Conservation (phyloP, 1,140 invertebrate genomes). For the Parapsyche elsis region DNA sequence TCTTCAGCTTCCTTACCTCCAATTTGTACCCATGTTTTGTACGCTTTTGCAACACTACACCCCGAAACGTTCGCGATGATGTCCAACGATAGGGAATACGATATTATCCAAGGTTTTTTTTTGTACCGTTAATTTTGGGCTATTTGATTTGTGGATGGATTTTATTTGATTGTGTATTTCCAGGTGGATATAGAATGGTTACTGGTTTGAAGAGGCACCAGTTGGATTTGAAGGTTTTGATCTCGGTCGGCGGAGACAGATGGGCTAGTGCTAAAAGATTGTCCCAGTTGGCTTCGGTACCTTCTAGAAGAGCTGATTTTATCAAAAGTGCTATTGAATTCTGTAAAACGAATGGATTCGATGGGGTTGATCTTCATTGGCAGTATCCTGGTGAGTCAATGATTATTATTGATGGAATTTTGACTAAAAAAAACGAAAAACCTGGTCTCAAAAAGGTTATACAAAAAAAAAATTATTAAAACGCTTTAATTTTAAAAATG, state of each 20-base stretch:
- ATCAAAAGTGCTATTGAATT: conserved; percentile 71
- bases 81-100: conserved; percentile 70
- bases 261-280: conserved; percentile 66
- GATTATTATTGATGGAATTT: conserved; percentile 22
- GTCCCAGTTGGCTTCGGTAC: conserved; percentile 66
- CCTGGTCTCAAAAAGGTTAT: not conserved
- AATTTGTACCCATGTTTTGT: conserved; percentile 84
- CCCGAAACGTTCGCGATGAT: conserved; percentile 71
- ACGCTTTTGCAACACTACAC: conserved; percentile 80
- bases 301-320: conserved; percentile 66
- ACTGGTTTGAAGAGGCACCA: conserved; percentile 66
- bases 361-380: conserved; percentile 74
- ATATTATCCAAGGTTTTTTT: conserved; percentile 68
- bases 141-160: not conserved
- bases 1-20: conserved; percentile 75
- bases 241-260: conserved; percentile 69
- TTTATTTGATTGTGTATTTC: conserved; percentile 15
- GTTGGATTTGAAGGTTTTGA: conserved; percentile 66
- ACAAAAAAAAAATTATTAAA: not conserved
- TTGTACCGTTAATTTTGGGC: not conserved
- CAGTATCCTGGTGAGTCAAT: conserved; percentile 68
- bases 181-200: conserved; percentile 69
- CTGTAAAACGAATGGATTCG: conserved; percentile 69
- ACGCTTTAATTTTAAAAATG: not conserved
- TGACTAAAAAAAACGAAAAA: not conserved